phyloP scores from a whole-genome alignment of 1,140 invertebrate genomes.

The Drosophila gunungcola region DNA sequence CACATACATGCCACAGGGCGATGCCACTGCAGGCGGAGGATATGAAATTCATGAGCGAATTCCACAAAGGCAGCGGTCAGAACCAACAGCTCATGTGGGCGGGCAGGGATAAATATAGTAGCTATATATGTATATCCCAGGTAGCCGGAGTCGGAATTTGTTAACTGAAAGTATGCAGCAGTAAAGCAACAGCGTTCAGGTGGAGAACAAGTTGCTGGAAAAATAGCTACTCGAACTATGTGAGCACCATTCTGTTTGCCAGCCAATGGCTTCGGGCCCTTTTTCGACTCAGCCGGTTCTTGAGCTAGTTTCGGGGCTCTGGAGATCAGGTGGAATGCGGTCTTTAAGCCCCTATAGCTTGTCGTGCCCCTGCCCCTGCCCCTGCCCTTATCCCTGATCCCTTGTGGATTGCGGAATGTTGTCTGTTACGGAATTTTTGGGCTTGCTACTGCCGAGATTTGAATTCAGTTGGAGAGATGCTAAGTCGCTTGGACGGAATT shows the following conservation, averaged over 20 bases:
- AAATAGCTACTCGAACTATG: conserved; percentile 69
- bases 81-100: background rate
- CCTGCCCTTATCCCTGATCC: background rate
- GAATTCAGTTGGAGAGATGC: conserved; percentile 18
- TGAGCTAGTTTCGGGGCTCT: conserved; percentile 22
- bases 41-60: conserved; percentile 77
- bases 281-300: conserved; percentile 36
- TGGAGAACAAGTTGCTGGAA: conserved; percentile 43
- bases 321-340: conserved; percentile 36
- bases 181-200: conserved; percentile 20
- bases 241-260: conserved; percentile 34
- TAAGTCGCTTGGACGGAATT: conserved; percentile 47
- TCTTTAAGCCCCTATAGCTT: background rate
- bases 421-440: conserved; percentile 40
- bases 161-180: conserved; percentile 69
- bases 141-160: conserved; percentile 54
- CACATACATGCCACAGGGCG: background rate
- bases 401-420: conserved; percentile 49
- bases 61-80: conserved; percentile 48
- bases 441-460: conserved; percentile 42
- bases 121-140: background rate
- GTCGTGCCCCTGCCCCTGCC: conserved; percentile 5
- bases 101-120: background rate
- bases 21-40: conserved; percentile 31
- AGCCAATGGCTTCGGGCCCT: conserved; percentile 13